Conservation (phyloP, 2,113 vertebrate genomes). For the Xenopus borealis region DNA sequence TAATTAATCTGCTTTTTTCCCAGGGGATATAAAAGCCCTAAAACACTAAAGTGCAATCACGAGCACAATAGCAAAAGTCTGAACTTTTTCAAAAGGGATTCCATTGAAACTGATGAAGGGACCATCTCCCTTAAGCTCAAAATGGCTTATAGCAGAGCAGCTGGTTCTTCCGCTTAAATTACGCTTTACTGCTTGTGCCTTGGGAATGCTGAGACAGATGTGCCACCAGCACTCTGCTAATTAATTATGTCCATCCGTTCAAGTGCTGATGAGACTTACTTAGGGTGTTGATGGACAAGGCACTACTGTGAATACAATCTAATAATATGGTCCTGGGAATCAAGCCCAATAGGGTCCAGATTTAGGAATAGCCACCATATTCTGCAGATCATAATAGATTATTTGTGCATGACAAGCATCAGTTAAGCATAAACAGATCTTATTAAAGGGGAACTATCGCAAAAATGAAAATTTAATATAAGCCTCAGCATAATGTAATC, state of each 20-base stretch:
- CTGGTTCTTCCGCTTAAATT: constrained; percentile 39
- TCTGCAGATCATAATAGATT: no score
- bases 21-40: constrained; percentile 6
- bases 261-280: constrained; percentile 32
- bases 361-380: no score
- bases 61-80: constrained; percentile 27
- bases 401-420: no score
- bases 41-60: not conserved
- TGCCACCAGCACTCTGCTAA: constrained; percentile 38
- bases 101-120: constrained; percentile 26
- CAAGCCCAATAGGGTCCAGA: no score
- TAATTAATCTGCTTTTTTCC: constrained; percentile 24
- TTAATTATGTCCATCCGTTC: constrained; percentile 34
- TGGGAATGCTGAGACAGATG: constrained; percentile 33
- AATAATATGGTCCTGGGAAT: not conserved
- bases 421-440: no score
- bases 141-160: constrained; percentile 29
- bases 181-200: constrained; percentile 8
- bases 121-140: constrained; percentile 36
- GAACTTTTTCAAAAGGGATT: constrained; percentile 39
- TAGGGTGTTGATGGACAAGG: constrained; percentile 15
- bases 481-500: no score
- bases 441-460: no score
- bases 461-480: no score
- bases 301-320: constrained; percentile 22